Base-by-base conservation (phyloP, 2,113 vertebrate genomes). In the Osmerus mordax region DNA sequence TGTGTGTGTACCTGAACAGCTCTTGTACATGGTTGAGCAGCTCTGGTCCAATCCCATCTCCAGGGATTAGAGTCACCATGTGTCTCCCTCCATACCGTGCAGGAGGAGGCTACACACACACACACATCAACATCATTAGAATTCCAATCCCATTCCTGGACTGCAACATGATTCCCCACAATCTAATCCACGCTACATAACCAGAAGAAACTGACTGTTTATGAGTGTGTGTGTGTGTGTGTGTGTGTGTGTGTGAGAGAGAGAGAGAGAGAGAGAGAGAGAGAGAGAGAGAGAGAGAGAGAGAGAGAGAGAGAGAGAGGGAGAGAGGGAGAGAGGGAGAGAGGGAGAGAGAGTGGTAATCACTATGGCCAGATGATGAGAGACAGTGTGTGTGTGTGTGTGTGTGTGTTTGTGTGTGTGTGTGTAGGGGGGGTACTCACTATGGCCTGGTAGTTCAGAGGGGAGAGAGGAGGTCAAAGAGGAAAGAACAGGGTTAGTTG, bases 81-180 rank as follows among this genome's bases (percentile, higher is more conserved):
- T 95, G 93, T 18, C 94, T 87, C 18, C 94, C 94, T n/a, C 94
- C 94, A 0, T 95, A 95, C 72, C 89, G 91, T 3, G 94, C 94
- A 0, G 94, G 94, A 0, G 93, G 93, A 5, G 93, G 94, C 87
- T 90, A 61, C 8, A 65, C 54, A 71, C 21, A 55, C 25, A 64
- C 70, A 36, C 32, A 36, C 32, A 36, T 36, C 32, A 36, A 36
- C 32, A 7, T 36, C 4, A 36, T 36, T 36, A 36, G 5, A 36
- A 6, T 36, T 36, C 0, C 32, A 36, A 5, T 28, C 32, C 7
- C 32, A 36, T 36, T 28, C 25, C 25, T 28, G 25, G 32, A 36
- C 7, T 36, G 7, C 32, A 36, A 36, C 32, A 36, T 36, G 32
- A 36, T 36, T 36, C 32, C 32, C 32, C 32, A 36, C 32, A 36